Evolutionary conservation across 2,888 invertebrate species (phyloP).

Genomic region (Brachyptera putata): DNA sequence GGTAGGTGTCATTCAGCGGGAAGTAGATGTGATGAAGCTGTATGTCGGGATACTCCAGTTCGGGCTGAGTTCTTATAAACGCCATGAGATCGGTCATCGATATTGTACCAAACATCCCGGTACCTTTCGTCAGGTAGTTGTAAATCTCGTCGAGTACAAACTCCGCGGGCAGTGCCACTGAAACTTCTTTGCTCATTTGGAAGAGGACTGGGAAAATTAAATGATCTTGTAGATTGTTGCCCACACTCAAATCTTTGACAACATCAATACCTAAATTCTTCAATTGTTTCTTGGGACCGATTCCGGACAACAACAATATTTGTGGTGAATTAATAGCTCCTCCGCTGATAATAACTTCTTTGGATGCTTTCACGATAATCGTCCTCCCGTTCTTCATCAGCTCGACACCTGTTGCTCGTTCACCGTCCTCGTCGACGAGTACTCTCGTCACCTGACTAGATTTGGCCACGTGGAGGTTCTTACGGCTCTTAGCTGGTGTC

Average conservation of each 20-base stretch:
- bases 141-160: slow-evolving; percentile 38
- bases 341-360: slow-evolving; percentile 61
- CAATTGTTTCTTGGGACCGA: slow-evolving; percentile 54
- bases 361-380: slow-evolving; percentile 44
- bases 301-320: slow-evolving; percentile 63
- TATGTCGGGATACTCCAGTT: slow-evolving; percentile 55
- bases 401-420: slow-evolving; percentile 46
- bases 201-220: slow-evolving; percentile 42
- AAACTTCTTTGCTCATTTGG: slow-evolving; percentile 32
- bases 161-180: slow-evolving; percentile 36
- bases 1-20: slow-evolving; percentile 40
- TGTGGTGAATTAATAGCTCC: slow-evolving; percentile 65
- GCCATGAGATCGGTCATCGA: slow-evolving; percentile 50
- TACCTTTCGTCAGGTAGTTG: slow-evolving; percentile 46
- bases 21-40: slow-evolving; percentile 50
- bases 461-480: slow-evolving; percentile 57
- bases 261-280: slow-evolving; percentile 46
- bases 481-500: slow-evolving; percentile 47
- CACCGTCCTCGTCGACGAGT: slow-evolving; percentile 46
- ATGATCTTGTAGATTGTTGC: slow-evolving; percentile 55
- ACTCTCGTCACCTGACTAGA: slow-evolving; percentile 54
- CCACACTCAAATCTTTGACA: slow-evolving; percentile 50
- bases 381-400: slow-evolving; percentile 38
- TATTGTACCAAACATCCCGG: slow-evolving; percentile 46
- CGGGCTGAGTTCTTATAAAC: slow-evolving; percentile 50